These are phyloP conservation scores for Silurus asotus DNA, from an alignment of 2,113 vertebrate genomes.

Conservation along the genomic window DNA sequence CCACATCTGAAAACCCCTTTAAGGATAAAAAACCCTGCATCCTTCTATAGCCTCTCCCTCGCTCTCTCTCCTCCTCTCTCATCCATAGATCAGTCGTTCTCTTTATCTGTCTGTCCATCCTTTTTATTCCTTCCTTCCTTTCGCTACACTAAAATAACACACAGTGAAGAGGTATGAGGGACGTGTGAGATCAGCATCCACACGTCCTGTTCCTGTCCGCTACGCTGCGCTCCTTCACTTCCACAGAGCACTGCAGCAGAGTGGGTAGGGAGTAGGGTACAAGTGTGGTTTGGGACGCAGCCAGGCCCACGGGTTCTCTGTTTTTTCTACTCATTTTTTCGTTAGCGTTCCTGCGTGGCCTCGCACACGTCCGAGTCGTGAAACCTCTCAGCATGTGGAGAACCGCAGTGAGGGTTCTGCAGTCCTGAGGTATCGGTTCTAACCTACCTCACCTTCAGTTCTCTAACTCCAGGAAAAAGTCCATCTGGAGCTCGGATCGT, in stretches of 20 bases:
- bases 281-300: background rate
- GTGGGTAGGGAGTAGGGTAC: background rate
- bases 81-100: background rate
- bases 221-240: no score
- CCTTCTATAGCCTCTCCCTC: conserved; percentile 81
- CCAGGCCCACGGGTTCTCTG: background rate
- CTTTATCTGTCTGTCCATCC: background rate
- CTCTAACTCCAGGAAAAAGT: conserved; percentile 25
- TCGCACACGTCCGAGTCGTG: background rate
- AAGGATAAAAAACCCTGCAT: conserved; percentile 98
- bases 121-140: background rate
- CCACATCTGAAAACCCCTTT: conserved; percentile 94
- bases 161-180: background rate
- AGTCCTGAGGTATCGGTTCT: conserved; percentile 17
- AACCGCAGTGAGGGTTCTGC: background rate
- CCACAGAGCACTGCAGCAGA: conserved; percentile 5
- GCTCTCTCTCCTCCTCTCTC: background rate
- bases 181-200: background rate
- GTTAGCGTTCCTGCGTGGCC: no score
- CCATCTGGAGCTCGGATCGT: conserved; percentile 22
- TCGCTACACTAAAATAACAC: background rate
- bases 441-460: conserved; percentile 18
- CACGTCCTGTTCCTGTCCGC: background rate
- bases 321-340: background rate
- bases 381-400: background rate